Percentiles rank a stretch among this genome's conserved stretches.
phyloP scores from a whole-genome alignment of 2,888 invertebrate genomes.

The Gymnocheta viridis region DNA sequence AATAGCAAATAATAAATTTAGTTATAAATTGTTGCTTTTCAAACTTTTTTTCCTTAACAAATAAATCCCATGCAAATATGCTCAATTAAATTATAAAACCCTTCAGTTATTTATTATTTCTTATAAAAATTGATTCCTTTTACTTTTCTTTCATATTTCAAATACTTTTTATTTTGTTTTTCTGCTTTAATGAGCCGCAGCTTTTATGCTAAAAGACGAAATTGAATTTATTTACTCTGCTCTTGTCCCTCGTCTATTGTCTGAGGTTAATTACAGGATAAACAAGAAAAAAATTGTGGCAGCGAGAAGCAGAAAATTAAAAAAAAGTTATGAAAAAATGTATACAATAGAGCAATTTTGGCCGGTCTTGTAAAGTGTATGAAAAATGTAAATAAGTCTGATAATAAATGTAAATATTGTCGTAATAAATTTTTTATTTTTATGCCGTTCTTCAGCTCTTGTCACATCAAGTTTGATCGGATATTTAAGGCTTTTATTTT shows the following conservation, averaged over 20 bases:
- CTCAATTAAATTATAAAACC: conserved; percentile 53
- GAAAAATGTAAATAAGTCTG: conserved; percentile 27
- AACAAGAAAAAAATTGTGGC: conserved; percentile 44
- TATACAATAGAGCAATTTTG: background rate
- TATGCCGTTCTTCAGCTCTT: background rate
- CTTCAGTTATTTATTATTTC: conserved; percentile 30
- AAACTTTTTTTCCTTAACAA: background rate
- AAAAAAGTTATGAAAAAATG: background rate
- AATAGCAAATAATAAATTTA: conserved; percentile 18
- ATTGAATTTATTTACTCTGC: conserved; percentile 1
- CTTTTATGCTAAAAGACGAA: conserved; percentile 19
- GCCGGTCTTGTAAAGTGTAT: background rate
- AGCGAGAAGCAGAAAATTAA: background rate
- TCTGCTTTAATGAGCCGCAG: conserved; percentile 29
- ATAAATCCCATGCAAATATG: conserved; percentile 35
- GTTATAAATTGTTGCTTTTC: conserved; percentile 27
- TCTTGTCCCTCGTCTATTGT: conserved; percentile 15
- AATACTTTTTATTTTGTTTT: conserved; percentile 12
- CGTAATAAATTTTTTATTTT: conserved; percentile 33
- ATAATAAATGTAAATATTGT: conserved; percentile 56
- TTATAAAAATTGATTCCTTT: background rate
- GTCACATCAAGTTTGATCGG: conserved; percentile 5
- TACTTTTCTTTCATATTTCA: background rate
- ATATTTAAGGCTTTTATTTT: background rate
- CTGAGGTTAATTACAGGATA: conserved; percentile 57